Conservation (phyloP, 2,113 vertebrate species). For the Mola mola region DNA sequence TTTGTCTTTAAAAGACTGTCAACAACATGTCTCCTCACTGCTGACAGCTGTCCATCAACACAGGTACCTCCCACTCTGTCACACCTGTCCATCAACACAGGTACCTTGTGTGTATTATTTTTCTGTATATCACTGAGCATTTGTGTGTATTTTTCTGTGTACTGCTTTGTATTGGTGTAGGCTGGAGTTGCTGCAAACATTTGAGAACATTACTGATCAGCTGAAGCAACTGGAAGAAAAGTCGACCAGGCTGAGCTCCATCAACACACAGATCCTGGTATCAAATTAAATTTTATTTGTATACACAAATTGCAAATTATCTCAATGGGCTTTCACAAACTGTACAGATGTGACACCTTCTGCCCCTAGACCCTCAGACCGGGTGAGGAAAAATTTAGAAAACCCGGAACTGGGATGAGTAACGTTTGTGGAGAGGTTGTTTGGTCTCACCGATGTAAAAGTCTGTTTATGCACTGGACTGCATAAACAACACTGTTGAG, state of each 20-base stretch:
- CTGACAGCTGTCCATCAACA: slow-evolving; percentile 81
- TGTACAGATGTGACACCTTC: too few species aligned
- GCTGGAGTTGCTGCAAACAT: slow-evolving; percentile 80
- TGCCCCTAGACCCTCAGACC: too few species aligned
- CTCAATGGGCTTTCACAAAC: too few species aligned
- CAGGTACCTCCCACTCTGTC: slow-evolving; percentile 26
- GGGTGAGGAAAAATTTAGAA: too few species aligned
- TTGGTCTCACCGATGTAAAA: too few species aligned
- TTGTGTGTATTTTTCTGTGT: background rate
- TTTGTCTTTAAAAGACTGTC: slow-evolving; percentile 71
- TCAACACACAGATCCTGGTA: slow-evolving; percentile 57
- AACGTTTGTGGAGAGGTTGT: too few species aligned
- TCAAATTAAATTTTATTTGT: too few species aligned
- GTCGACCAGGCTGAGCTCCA: slow-evolving; percentile 31
- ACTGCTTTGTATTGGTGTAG: slow-evolving; percentile 61
- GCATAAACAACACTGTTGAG: too few species aligned
- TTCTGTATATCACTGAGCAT: background rate
- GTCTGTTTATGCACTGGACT: too few species aligned
- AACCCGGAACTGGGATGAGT: too few species aligned
- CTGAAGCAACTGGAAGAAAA: slow-evolving; percentile 81
- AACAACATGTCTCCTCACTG: slow-evolving; percentile 78
- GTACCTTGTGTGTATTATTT: slow-evolving; percentile 55
- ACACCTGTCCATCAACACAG: slow-evolving; percentile 57
- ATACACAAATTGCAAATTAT: too few species aligned
- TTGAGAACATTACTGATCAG: slow-evolving; percentile 82